These are phyloP conservation scores for Sylvicola fuscatus DNA, from an alignment of 2,888 invertebrate species.

Conservation along the genomic window DNA sequence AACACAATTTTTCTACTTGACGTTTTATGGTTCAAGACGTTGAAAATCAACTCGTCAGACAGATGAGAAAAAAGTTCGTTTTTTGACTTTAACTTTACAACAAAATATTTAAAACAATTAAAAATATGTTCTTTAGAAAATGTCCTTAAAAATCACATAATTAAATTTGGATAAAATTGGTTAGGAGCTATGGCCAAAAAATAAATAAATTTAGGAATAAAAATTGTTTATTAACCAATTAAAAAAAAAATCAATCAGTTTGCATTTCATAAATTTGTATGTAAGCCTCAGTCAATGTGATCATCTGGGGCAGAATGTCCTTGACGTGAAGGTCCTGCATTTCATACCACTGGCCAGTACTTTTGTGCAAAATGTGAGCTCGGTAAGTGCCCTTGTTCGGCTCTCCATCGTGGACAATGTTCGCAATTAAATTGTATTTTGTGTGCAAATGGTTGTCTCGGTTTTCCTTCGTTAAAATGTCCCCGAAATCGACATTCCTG, in stretches of 20 bases:
- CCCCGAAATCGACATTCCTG: conserved; percentile 93
- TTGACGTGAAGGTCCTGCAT: conserved; percentile 96
- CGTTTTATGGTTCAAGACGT: no score
- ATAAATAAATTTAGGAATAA: no score
- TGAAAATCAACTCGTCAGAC: no score
- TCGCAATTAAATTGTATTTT: conserved; percentile 92
- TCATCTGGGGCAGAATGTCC: conserved; percentile 98
- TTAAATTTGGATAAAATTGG: no score
- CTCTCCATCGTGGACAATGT: conserved; percentile 96
- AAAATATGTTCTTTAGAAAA: no score
- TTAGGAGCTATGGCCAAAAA: no score
- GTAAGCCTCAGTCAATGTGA: conserved; percentile 95
- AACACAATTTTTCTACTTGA: no score
- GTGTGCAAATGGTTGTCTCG: conserved; percentile 60
- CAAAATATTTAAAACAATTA: no score
- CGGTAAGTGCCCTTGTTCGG: conserved; percentile 88
- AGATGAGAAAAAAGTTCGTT: no score
- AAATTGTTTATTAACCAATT: no score
- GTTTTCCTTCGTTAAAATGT: conserved; percentile 72
- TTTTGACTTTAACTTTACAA: no score
- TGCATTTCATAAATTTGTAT: conserved; percentile 63
- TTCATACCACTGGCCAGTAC: conserved; percentile 71
- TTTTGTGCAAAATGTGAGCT: conserved; percentile 79
- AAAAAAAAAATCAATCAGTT: background rate
- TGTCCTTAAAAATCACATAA: no score